A percentile compares a stretch with the other conserved stretches of the same genome.
These are phyloP conservation scores for Agrotis clavis DNA, from an alignment of 2,888 invertebrate genomes.

Conservation along the genomic window DNA sequence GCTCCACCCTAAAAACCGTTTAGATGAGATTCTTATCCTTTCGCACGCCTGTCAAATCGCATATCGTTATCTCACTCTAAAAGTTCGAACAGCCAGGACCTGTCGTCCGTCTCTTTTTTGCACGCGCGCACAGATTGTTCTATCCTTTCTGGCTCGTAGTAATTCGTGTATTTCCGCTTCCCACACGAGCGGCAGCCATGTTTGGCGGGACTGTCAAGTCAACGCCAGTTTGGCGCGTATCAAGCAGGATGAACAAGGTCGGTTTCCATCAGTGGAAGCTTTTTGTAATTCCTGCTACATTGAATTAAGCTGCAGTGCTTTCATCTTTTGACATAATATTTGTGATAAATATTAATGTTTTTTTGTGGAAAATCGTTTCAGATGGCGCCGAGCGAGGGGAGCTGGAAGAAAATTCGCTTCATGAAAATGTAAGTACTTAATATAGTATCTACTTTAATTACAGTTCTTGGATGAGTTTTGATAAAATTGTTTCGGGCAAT, in stretches of 20 bases:
- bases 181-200: conserved; percentile 89
- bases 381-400: conserved; percentile 61
- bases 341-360: conserved; percentile 61
- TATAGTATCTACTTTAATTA: conserved; percentile 48
- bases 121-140: conserved; percentile 81
- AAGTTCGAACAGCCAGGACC: conserved; percentile 84
- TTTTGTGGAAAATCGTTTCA: conserved; percentile 72
- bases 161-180: conserved; percentile 90
- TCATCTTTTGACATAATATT: conserved; percentile 56
- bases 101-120: conserved; percentile 87
- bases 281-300: conserved; percentile 69
- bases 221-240: conserved; percentile 90
- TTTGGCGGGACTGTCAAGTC: conserved; percentile 90
- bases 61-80: conserved; percentile 86
- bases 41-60: conserved; percentile 83
- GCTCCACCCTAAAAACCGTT: conserved; percentile 91
- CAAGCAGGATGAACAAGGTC: conserved; percentile 85
- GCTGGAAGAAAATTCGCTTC: conserved; percentile 6
- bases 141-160: conserved; percentile 88
- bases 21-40: conserved; percentile 85
- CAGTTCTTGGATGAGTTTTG: conserved; percentile 44
- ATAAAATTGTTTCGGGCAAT: conserved; percentile 43
- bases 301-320: conserved; percentile 59
- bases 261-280: conserved; percentile 78
- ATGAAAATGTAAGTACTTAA: conserved; percentile 58